These are phyloP conservation scores for Notothenia rossii DNA, from an alignment of 2,113 vertebrate genomes.

Conservation along the genomic window DNA sequence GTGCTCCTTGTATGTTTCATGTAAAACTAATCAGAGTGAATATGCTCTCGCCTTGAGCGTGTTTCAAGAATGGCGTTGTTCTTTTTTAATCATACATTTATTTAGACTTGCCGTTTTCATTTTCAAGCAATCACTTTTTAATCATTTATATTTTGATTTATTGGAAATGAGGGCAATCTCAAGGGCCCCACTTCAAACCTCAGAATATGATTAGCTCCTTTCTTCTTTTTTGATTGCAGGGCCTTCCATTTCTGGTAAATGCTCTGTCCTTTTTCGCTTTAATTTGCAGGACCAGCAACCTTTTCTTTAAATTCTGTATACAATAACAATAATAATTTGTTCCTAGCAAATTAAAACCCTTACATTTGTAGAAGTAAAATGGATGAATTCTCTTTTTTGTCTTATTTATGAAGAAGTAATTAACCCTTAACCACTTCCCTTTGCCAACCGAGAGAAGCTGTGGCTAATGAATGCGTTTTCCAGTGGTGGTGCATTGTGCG, in stretches of 20 bases:
- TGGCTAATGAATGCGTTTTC: slow-evolving; percentile 16
- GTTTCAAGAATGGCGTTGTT: background rate
- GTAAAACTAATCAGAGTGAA: background rate
- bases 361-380: background rate
- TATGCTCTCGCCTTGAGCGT: background rate
- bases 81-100: background rate
- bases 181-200: background rate
- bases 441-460: background rate
- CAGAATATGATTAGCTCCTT: background rate
- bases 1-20: background rate
- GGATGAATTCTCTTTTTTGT: background rate
- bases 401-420: background rate
- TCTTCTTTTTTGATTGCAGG: background rate
- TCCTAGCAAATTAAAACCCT: background rate
- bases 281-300: background rate
- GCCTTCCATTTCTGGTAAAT: background rate
- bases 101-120: background rate
- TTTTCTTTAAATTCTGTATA: background rate
- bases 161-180: no score
- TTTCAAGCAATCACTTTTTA: background rate
- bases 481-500: slow-evolving; percentile 23
- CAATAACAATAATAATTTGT: background rate
- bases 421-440: background rate
- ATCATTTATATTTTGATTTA: background rate
- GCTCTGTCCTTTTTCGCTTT: background rate